phyloP scores from a whole-genome alignment of 53 echinoderm and acorn worm genomes.

The Apostichopus leukothele region DNA sequence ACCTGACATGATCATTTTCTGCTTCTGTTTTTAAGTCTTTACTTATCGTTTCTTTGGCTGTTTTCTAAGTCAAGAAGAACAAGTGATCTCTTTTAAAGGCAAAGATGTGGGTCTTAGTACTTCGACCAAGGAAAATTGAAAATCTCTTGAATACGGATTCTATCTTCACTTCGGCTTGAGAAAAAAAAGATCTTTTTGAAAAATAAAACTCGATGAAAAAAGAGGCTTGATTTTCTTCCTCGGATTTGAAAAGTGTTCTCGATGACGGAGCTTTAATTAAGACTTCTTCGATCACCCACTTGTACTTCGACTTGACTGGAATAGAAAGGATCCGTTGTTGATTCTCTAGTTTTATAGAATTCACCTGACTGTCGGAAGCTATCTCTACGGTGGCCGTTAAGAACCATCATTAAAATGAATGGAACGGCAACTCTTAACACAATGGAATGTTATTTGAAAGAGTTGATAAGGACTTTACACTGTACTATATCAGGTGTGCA shows the following conservation, averaged over 20 bases:
- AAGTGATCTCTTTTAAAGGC: neutral
- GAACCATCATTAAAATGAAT: neutral
- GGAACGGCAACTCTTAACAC: too few relatives aligned
- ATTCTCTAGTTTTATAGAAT: neutral
- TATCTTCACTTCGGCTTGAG: too few relatives aligned
- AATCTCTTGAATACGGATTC: neutral
- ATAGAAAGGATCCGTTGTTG: neutral
- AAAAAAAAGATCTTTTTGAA: neutral
- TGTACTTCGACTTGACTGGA: neutral
- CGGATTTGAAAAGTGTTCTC: neutral
- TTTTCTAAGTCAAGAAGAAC: neutral
- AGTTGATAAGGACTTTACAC: too few relatives aligned
- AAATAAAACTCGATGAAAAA: neutral
- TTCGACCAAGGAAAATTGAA: neutral
- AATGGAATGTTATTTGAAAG: too few relatives aligned
- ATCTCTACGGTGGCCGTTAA: neutral
- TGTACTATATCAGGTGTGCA: too few relatives aligned
- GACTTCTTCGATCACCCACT: neutral
- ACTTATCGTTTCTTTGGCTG: neutral
- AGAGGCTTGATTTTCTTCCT: slow-evolving; percentile 15
- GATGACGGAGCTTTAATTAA: neutral
- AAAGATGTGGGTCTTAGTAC: neutral
- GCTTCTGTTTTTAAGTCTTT: neutral
- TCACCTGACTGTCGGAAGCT: neutral
- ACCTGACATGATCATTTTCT: slow-evolving; percentile 14